Evolutionary conservation across 2,113 vertebrate genomes (phyloP).

Genomic region (Tursiops truncatus): DNA sequence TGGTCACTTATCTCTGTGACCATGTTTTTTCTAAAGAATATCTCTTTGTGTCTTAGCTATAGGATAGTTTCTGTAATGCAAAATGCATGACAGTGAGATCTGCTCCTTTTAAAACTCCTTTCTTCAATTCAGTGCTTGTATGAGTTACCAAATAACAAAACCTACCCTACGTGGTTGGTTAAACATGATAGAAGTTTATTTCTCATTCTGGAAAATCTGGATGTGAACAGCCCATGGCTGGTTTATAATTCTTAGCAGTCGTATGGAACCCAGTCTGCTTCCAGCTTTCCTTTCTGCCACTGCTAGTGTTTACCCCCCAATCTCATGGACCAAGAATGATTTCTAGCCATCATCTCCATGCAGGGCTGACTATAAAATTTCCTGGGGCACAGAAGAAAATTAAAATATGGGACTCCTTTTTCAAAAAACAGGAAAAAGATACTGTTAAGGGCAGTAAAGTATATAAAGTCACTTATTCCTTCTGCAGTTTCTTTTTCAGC

Average conservation of each 20-base stretch:
- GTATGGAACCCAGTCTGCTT: neutral
- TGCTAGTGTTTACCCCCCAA: neutral
- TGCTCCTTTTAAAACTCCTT: neutral
- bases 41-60: neutral
- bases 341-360: neutral
- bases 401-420: neutral
- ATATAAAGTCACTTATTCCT: neutral
- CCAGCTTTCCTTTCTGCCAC: neutral
- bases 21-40: neutral
- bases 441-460: neutral
- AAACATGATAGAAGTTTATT: neutral
- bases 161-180: neutral
- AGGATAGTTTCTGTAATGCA: neutral
- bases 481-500: neutral
- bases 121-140: neutral
- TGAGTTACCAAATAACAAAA: neutral
- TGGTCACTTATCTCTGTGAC: neutral
- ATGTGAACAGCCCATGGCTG: neutral
- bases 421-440: neutral
- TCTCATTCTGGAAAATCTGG: neutral
- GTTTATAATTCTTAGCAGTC: neutral
- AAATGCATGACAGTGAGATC: neutral
- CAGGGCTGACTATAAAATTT: neutral
- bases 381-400: neutral
- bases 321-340: neutral